phyloP scores from a whole-genome alignment of 2,113 vertebrate species.

The Furnarius figulus region DNA sequence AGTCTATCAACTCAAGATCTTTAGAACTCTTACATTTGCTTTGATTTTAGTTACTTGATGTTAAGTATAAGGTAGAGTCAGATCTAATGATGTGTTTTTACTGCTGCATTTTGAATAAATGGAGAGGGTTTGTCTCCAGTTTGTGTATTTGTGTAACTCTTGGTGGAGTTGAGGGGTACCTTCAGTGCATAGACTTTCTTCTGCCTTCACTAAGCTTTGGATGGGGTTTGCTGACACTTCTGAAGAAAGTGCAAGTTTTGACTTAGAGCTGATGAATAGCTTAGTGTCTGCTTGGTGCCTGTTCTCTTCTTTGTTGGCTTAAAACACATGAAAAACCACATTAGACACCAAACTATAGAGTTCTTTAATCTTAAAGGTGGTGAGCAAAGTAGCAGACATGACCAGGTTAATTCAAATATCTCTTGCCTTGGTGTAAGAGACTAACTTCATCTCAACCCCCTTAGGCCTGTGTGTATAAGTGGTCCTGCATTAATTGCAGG shows the following conservation, averaged over 20 bases:
- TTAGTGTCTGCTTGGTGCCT: not conserved
- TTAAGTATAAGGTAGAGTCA: not conserved
- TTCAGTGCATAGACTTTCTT: not conserved
- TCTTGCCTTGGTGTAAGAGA: not conserved
- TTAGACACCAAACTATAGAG: not conserved
- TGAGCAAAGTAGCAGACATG: not conserved
- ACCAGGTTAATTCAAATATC: not conserved
- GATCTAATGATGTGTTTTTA: not conserved
- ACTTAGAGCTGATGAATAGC: not conserved
- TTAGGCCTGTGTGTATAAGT: not conserved
- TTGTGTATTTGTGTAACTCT: not conserved
- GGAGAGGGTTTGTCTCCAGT: not conserved
- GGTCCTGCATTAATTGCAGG: not conserved
- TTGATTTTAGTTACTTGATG: not conserved
- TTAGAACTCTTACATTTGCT: not conserved
- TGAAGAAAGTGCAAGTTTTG: not conserved
- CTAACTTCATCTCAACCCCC: not conserved
- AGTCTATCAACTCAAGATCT: not conserved
- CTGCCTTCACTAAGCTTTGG: not conserved
- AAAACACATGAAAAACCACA: not conserved
- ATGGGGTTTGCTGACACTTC: not conserved
- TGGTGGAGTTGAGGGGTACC: not conserved
- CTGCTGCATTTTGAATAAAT: not conserved
- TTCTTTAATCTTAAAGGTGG: not conserved
- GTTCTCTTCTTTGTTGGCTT: not conserved